Evolutionary conservation across 2,888 invertebrate genomes (phyloP), one percentile per base, ranked within the genome.

Genomic region (Drymonia ruficornis): DNA sequence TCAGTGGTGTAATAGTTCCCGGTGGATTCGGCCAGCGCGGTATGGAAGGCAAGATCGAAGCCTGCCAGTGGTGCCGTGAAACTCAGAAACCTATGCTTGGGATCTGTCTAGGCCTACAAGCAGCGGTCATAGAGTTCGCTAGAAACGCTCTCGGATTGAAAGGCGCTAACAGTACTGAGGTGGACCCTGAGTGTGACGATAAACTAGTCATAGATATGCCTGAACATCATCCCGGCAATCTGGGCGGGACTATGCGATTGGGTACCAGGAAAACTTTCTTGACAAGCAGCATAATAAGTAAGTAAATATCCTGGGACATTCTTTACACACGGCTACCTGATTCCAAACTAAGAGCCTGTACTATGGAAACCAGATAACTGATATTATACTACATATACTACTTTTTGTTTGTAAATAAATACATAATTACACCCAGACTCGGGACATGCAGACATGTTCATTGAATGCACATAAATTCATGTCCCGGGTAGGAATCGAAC

Each of bases 171-270:
- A 96, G 97, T 2, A 96, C 97, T 0, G 99, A 99, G 90, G 95
- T 97, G 38, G 94, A 96, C 68, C 94, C 96, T 0, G 88, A 95
- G 2, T 95, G 96, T 12, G 89, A 91, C 36, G 90, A 96, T 84
- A 97, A 97, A 31, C 93, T 99, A 40, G 97, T 99, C 5, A 97
- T 99, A 60, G 99, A 99, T 74, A 99, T 99, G 99, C 99, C 99
- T 0, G 99, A 99, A 87, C 98, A 99, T 85, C 98, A 98, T 82
- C 95, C 96, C 0, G 98, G 98, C 0, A 94, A 96, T 67, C 95
- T 98, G 94, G 99, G 99, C 1, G 99, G 99, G 9, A 99, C 99
- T 0, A 99, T 99, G 99, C 93, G 99, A 56, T 92, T 99, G 47
- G 99, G 99, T n/a, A 97, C 96, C 80, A 95, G 99, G 72, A 95